phyloP scores from a whole-genome alignment of 2,888 invertebrate genomes.

The Latheticus oryzae region DNA sequence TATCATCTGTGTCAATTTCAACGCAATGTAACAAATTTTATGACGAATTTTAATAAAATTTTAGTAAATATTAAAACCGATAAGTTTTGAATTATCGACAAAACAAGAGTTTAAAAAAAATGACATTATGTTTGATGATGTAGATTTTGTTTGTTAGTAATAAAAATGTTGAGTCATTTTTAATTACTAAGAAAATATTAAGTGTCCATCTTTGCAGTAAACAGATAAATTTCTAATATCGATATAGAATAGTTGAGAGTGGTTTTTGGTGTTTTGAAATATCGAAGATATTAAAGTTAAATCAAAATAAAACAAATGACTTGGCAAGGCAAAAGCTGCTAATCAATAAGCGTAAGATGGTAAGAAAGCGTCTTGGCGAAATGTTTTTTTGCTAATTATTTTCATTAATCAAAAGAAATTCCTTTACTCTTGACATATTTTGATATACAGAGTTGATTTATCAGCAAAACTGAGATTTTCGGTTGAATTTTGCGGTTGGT shows the following conservation, averaged over 20 bases:
- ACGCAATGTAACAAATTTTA: not conserved
- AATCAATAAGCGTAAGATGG: conserved; percentile 33
- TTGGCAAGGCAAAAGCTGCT: conserved; percentile 23
- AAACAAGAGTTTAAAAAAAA: too few species aligned
- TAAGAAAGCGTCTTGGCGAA: conserved; percentile 15
- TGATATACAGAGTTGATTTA: conserved; percentile 29
- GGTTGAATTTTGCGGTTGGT: conserved; percentile 21
- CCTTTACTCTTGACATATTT: conserved; percentile 28
- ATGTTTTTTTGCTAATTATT: conserved; percentile 32
- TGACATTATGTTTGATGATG: conserved; percentile 39
- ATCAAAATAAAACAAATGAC: conserved; percentile 24
- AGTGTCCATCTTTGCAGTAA: conserved; percentile 4
- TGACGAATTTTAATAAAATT: conserved; percentile 5
- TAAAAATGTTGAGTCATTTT: conserved; percentile 22
- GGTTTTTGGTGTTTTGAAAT: conserved; percentile 13
- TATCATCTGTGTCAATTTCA: conserved; percentile 4
- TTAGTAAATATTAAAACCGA: too few species aligned
- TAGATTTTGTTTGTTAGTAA: conserved; percentile 4
- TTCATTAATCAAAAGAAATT: conserved; percentile 27
- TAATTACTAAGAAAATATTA: not conserved
- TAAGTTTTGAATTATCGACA: too few species aligned
- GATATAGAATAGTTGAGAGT: conserved; percentile 2
- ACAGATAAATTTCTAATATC: conserved; percentile 10
- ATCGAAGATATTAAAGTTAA: conserved; percentile 21
- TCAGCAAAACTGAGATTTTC: conserved; percentile 14